Conservation (phyloP, 1,140 invertebrate genomes). For the Lepidurus packardi region DNA sequence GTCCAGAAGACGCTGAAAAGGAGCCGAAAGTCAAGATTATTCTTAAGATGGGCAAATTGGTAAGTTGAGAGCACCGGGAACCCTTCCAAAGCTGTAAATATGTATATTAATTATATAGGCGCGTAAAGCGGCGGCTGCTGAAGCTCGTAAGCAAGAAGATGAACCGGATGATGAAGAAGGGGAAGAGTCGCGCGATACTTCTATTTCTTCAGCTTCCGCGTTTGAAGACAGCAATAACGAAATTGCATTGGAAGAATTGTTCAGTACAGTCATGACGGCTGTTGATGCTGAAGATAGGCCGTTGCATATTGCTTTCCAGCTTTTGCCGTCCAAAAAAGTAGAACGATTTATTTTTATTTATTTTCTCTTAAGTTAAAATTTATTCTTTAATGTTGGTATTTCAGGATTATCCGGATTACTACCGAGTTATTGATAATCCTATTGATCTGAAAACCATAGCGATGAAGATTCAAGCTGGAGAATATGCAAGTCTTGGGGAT, state of each 20-base stretch:
- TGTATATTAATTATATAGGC: background rate
- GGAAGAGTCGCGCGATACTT: constrained; percentile 56
- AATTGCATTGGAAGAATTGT: constrained; percentile 67
- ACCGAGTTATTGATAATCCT: constrained; percentile 88
- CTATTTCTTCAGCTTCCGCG: constrained; percentile 62
- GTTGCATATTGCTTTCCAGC: constrained; percentile 76
- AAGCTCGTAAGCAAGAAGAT: constrained; percentile 42
- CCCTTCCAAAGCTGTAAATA: background rate
- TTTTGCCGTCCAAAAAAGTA: constrained; percentile 78
- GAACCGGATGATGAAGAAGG: constrained; percentile 44
- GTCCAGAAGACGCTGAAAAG: constrained; percentile 44
- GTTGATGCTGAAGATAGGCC: constrained; percentile 68
- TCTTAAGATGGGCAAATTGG: constrained; percentile 51
- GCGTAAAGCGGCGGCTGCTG: constrained; percentile 43
- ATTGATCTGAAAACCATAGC: constrained; percentile 93
- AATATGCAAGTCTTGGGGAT: constrained; percentile 67
- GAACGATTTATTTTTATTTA: background rate
- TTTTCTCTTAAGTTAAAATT: constrained; percentile 26
- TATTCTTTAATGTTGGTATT: constrained; percentile 37
- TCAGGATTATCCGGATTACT: constrained; percentile 91
- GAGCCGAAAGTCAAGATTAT: constrained; percentile 53
- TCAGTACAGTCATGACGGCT: constrained; percentile 72
- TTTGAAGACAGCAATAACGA: constrained; percentile 54
- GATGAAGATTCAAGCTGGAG: constrained; percentile 76
- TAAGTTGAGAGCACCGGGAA: constrained; percentile 23